Evolutionary conservation across 1,140 invertebrate genomes (phyloP).

Genomic region (Temnothorax curvispinosus): DNA sequence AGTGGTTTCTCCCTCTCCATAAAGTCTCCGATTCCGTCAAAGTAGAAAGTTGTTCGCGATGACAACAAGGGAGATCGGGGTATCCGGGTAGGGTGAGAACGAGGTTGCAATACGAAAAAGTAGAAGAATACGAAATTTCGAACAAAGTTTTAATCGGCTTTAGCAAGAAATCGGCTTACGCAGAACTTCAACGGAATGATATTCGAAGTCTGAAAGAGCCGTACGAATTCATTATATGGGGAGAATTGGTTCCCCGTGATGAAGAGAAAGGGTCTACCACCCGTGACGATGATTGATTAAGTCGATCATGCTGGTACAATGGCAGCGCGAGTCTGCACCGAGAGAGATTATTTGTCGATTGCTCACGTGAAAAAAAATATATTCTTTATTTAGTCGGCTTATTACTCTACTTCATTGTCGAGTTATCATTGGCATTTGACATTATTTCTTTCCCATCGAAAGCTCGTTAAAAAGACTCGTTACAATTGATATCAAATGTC

Average conservation of each 20-base stretch:
- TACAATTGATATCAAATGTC: not conserved
- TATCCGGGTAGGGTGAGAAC: not conserved
- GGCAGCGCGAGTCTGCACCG: constrained; percentile 7
- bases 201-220: not conserved
- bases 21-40: not conserved
- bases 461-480: not conserved
- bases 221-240: constrained; percentile 57
- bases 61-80: not conserved
- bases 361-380: not conserved
- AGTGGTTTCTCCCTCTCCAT: not conserved
- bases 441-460: not conserved
- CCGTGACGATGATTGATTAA: constrained; percentile 54
- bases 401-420: not conserved
- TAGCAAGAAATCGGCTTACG: constrained; percentile 61
- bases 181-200: constrained; percentile 51
- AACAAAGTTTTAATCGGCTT: constrained; percentile 69
- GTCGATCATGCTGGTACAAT: constrained; percentile 40
- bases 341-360: constrained; percentile 52
- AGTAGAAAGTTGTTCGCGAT: constrained; percentile 1
- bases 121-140: constrained; percentile 46
- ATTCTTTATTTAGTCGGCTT: constrained; percentile 5
- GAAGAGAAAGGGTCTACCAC: constrained; percentile 40
- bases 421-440: not conserved
- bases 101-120: constrained; percentile 1
- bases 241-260: constrained; percentile 45